Percentiles rank a stretch among this genome's conserved stretches.
phyloP scores from a whole-genome alignment of 2,888 invertebrate species.

The Sminthurides aquaticus region DNA sequence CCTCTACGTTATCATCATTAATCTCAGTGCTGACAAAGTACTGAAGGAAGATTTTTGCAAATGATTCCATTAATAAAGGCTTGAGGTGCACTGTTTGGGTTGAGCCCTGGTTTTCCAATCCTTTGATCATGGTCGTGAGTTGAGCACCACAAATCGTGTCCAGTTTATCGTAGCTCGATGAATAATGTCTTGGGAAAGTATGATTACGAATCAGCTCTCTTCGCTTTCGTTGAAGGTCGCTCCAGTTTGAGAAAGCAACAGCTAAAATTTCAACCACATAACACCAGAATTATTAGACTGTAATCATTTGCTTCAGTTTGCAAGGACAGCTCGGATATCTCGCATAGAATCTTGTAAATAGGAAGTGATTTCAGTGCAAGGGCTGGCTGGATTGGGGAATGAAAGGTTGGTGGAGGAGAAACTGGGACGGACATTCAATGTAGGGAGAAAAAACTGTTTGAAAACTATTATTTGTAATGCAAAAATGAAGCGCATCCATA shows the following conservation, averaged over 20 bases:
- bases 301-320: no score
- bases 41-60: constrained; percentile 74
- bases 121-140: constrained; percentile 33
- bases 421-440: no score
- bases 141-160: constrained; percentile 41
- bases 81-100: constrained; percentile 45
- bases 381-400: no score
- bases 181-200: constrained; percentile 42
- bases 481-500: no score
- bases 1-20: constrained; percentile 57
- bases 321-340: no score
- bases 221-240: constrained; percentile 45
- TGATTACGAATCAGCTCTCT: constrained; percentile 44
- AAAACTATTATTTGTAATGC: no score
- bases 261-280: constrained; percentile 42
- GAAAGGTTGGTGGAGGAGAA: no score
- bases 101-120: background rate
- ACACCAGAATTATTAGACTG: no score
- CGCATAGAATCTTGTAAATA: no score
- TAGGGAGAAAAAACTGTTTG: no score
- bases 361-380: no score
- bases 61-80: constrained; percentile 58
- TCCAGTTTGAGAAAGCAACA: constrained; percentile 47
- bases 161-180: constrained; percentile 41
- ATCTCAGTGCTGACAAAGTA: constrained; percentile 77